Percentiles rank a stretch among this genome's conserved stretches.
Conservation (phyloP, 2,888 invertebrate genomes). For the Cotesia congregata region DNA sequence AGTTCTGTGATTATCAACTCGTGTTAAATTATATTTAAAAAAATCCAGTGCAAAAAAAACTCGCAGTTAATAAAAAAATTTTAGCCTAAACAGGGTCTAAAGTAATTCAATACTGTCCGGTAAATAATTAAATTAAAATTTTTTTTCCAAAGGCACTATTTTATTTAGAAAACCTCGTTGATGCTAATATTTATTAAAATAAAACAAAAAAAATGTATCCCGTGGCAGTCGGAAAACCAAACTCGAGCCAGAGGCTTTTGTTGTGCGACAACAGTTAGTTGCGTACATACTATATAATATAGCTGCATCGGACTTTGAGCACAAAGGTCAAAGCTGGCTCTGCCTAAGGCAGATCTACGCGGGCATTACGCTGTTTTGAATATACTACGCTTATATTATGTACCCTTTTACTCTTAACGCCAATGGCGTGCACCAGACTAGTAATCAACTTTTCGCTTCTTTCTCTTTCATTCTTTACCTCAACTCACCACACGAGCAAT, state of each 20-base stretch:
- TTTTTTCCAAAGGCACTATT: neutral
- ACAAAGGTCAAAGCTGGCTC: constrained; percentile 62
- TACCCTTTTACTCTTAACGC: constrained; percentile 47
- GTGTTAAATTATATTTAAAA: neutral
- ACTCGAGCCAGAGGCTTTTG: constrained; percentile 54
- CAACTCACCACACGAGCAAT: neutral
- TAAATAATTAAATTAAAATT: neutral
- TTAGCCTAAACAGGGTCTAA: neutral
- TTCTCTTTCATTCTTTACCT: constrained; percentile 24
- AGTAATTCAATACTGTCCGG: neutral
- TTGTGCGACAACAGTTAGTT: constrained; percentile 60
- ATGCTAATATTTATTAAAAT: constrained; percentile 18
- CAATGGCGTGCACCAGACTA: constrained; percentile 42
- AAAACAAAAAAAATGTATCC: neutral
- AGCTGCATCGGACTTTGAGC: constrained; percentile 62
- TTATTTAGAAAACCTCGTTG: neutral
- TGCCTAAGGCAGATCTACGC: constrained; percentile 46
- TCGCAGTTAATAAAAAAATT: neutral
- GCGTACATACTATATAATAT: constrained; percentile 52
- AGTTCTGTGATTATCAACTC: neutral
- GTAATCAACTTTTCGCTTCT: constrained; percentile 41
- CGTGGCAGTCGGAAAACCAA: constrained; percentile 43
- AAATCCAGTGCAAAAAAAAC: neutral
- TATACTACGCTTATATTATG: constrained; percentile 44
- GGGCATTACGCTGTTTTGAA: constrained; percentile 56